Evolutionary conservation across 2,888 invertebrate species (phyloP), one percentile per base, ranked within the genome.

Genomic region (Pteria penguin): DNA sequence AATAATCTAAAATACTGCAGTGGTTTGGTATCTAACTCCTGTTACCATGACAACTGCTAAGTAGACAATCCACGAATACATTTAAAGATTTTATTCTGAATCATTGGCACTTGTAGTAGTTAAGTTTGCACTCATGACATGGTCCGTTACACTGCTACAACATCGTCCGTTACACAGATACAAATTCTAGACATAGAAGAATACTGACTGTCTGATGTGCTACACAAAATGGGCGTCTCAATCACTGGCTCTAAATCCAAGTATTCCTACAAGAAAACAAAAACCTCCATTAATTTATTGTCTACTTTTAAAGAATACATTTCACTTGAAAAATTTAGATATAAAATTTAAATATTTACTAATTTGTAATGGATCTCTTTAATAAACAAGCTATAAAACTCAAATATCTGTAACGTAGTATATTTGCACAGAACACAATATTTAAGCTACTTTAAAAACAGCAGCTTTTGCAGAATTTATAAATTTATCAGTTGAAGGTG

Each of bases 161-260:
- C 87, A 87, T 65, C 87, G 87, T 63, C 87, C 86, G 63, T 86
- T 86, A 66, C 68, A 57, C 82, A 83, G 54, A 84, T 87, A 65
- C 84, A 84, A 72, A 87, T 87, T 65, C 87, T 86, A 65, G 89
- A 89, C 90, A 90, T 90, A 29, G 90, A 90, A 18, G 90, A 90
- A 85, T 91, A 91, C 84, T 91, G 90, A 77, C 89, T 88, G 83
- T 90, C 89, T 4, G 88, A 87, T 14, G 86, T 85, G 62, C 88
- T 89, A 71, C n/a, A n/a, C n/a, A n/a, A n/a, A n/a, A 84, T 85
- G 27, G 87, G 80, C 26, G 87, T 86, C 29, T 85, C 85, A 63
- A 89, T 86, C 66, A 89, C 86, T 68, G 87, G 87, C 72, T 89
- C 89, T 73, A 98, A 94, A 92, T 97, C 97, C 89, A 98, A 93